phyloP scores from a whole-genome alignment of 2,888 invertebrate species.

The Sesia bembeciformis region DNA sequence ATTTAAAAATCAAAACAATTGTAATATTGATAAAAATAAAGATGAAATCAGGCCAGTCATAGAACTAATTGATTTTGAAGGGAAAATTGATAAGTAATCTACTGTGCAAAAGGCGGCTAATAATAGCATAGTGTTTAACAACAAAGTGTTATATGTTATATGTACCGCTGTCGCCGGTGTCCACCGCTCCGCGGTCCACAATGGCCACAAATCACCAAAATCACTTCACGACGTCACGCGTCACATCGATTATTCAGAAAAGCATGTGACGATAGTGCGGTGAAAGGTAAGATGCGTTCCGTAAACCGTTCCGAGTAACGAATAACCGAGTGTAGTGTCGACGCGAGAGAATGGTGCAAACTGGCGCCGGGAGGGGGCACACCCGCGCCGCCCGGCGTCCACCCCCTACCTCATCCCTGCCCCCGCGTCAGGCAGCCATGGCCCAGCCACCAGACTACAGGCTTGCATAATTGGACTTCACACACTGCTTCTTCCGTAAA shows the following conservation, averaged over 20 bases:
- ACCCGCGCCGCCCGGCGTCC: constrained; percentile 16
- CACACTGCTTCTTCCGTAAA: constrained; percentile 53
- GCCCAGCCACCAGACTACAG: constrained; percentile 47
- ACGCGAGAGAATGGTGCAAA: constrained; percentile 67
- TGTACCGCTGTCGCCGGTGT: constrained; percentile 42
- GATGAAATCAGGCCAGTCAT: too few species aligned
- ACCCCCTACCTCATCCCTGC: constrained; percentile 12
- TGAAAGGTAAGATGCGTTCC: constrained; percentile 67
- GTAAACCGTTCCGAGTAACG: constrained; percentile 55
- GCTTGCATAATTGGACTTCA: constrained; percentile 66
- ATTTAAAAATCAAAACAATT: too few species aligned
- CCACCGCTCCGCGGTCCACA: constrained; percentile 39
- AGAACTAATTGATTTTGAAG: too few species aligned
- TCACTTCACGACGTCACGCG: constrained; percentile 61
- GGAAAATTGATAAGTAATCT: neutral
- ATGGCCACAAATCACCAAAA: constrained; percentile 65
- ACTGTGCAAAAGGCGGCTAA: neutral
- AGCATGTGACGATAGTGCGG: constrained; percentile 56
- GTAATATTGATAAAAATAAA: too few species aligned
- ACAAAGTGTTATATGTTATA: constrained; percentile 9
- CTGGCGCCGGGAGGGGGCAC: constrained; percentile 49
- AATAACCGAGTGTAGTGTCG: constrained; percentile 56
- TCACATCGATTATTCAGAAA: constrained; percentile 43
- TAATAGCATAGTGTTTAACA: neutral
- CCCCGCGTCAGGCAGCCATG: constrained; percentile 15